These are phyloP conservation scores for Hapalemur alaotrensis DNA, from an alignment of 2,797 vertebrate species.

Conservation along the genomic window DNA sequence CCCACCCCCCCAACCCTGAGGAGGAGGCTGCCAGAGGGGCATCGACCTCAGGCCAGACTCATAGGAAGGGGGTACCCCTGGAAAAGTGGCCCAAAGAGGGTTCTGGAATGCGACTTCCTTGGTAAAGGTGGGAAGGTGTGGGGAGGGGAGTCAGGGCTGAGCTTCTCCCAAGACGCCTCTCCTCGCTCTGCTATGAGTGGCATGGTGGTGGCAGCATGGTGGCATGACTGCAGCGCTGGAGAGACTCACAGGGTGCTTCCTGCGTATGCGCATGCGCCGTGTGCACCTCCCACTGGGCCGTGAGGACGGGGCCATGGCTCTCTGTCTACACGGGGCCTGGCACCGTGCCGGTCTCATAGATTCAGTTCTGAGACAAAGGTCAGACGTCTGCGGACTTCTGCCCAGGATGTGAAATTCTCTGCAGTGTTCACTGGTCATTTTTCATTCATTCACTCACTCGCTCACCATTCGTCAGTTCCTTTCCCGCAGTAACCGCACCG, in stretches of 20 bases:
- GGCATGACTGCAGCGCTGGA: fast-evolving
- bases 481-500: neutral
- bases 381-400: neutral
- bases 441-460: too few species aligned
- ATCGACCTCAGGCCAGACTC: neutral
- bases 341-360: neutral
- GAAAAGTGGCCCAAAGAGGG: neutral
- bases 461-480: neutral
- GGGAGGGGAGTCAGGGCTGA: neutral
- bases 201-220: neutral
- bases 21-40: neutral
- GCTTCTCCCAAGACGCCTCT: neutral
- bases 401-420: neutral
- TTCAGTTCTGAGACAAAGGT: neutral
- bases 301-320: neutral
- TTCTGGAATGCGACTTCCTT: neutral
- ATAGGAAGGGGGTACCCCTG: neutral
- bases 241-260: neutral
- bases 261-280: fast-evolving
- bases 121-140: neutral
- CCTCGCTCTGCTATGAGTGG: neutral
- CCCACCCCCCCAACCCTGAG: neutral
- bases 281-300: neutral
- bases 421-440: neutral
- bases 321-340: neutral